These are phyloP conservation scores for Oasisia sp. DNA, from an alignment of 2,888 invertebrate genomes.

Conservation along the genomic window DNA sequence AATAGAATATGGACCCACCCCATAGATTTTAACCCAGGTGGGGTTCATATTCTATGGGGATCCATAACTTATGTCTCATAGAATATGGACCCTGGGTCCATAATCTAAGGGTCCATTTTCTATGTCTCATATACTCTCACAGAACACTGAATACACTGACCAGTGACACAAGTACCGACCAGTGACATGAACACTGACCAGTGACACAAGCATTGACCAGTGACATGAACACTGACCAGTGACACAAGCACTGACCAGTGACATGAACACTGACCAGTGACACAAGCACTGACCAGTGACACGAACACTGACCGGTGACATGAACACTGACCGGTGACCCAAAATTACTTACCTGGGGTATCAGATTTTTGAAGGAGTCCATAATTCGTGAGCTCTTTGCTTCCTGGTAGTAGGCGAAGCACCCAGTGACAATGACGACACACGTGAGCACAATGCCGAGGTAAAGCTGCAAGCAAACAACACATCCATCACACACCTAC, in stretches of 20 bases:
- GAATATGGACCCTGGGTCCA: too few relatives aligned
- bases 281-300: neutral
- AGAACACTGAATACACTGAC: neutral
- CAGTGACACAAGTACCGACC: neutral
- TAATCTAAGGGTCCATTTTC: too few relatives aligned
- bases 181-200: neutral
- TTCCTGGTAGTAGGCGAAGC: slow-evolving; percentile 98
- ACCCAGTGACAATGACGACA: slow-evolving; percentile 97
- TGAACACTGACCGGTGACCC: neutral
- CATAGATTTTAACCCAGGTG: too few relatives aligned
- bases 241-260: neutral
- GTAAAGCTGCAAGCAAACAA: slow-evolving; percentile 65
- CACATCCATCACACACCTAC: neutral
- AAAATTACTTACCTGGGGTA: slow-evolving; percentile 72
- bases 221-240: neutral
- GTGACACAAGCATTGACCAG: neutral
- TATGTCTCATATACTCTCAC: too few relatives aligned
- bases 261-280: neutral
- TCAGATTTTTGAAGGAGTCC: slow-evolving; percentile 98
- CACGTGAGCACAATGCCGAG: slow-evolving; percentile 92
- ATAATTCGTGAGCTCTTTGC: slow-evolving; percentile 98
- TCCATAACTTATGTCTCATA: too few relatives aligned
- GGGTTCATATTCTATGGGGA: too few relatives aligned
- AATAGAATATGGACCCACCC: too few relatives aligned
- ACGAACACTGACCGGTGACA: neutral